Conservation (phyloP, 2,888 invertebrate genomes). For the Synergus gifuensis region DNA sequence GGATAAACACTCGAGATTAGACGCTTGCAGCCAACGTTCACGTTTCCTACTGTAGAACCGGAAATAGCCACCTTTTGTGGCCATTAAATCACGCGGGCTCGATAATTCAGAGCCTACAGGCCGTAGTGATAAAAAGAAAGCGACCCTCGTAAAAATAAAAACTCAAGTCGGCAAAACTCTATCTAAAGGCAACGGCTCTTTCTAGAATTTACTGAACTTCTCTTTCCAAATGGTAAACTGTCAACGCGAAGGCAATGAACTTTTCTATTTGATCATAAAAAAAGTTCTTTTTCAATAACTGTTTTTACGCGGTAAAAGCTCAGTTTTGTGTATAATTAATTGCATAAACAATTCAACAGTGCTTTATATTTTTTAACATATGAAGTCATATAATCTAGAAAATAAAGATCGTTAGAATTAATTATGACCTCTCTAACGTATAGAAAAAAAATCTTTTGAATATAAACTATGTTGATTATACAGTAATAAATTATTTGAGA, state of each 20-base stretch:
- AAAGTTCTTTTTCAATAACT: neutral
- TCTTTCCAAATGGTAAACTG: neutral
- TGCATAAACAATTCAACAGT: too few relatives aligned
- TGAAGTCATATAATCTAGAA: neutral
- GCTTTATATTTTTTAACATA: too few relatives aligned
- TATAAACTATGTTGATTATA: neutral
- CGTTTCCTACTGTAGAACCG: slow-evolving; percentile 38
- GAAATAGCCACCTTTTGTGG: slow-evolving; percentile 50
- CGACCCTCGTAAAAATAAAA: slow-evolving; percentile 49
- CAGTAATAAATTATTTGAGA: neutral
- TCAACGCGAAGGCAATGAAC: neutral
- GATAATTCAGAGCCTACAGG: slow-evolving; percentile 49
- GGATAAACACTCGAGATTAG: slow-evolving; percentile 38
- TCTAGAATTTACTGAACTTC: slow-evolving; percentile 16
- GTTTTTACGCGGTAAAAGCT: neutral
- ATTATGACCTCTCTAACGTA: neutral
- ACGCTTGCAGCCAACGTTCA: neutral
- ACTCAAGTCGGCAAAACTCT: slow-evolving; percentile 41
- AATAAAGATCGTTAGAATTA: neutral
- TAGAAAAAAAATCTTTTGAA: neutral
- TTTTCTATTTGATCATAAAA: neutral
- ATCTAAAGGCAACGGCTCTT: slow-evolving; percentile 23
- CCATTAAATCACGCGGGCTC: slow-evolving; percentile 51
- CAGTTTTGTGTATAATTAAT: neutral
- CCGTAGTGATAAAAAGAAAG: slow-evolving; percentile 49